These are phyloP conservation scores for Haliclystus octoradiatus DNA, from an alignment of 30 jellyfish, hydroid and myxozoan genomes.

Conservation along the genomic window DNA sequence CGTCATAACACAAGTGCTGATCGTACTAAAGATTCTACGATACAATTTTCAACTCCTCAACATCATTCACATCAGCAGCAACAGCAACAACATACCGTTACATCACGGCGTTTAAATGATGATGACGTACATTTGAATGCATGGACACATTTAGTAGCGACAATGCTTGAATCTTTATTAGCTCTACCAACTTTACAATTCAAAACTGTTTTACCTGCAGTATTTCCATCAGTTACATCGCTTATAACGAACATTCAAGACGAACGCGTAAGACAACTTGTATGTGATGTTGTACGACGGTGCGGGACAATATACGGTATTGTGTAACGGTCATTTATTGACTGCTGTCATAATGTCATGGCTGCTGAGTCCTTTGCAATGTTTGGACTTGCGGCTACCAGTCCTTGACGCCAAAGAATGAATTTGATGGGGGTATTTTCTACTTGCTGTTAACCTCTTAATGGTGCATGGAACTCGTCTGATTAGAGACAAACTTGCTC, in stretches of 20 bases:
- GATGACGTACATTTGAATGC: conserved; percentile 78
- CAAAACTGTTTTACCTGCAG: conserved; percentile 95
- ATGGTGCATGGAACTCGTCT: no score
- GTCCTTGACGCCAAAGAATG: no score
- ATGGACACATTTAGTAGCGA: conserved; percentile 85
- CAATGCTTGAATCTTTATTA: conserved; percentile 71
- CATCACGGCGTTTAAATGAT: conserved; percentile 44
- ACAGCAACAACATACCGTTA: not conserved
- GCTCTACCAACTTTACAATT: conserved; percentile 96
- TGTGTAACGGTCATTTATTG: conserved; percentile 21
- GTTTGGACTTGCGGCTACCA: no score
- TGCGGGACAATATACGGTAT: conserved; percentile 97
- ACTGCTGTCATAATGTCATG: no score
- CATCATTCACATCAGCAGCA: no score
- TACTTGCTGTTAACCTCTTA: no score
- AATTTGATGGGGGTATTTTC: no score
- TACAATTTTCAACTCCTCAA: no score
- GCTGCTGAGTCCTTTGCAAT: no score
- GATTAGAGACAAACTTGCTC: no score
- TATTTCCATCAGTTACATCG: conserved; percentile 97
- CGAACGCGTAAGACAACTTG: conserved; percentile 92
- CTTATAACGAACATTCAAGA: conserved; percentile 78
- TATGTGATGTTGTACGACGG: conserved; percentile 90
- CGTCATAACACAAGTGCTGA: not conserved
- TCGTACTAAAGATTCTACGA: not conserved